phyloP scores from a whole-genome alignment of 2,113 vertebrate species.

The Eurypyga helias region DNA sequence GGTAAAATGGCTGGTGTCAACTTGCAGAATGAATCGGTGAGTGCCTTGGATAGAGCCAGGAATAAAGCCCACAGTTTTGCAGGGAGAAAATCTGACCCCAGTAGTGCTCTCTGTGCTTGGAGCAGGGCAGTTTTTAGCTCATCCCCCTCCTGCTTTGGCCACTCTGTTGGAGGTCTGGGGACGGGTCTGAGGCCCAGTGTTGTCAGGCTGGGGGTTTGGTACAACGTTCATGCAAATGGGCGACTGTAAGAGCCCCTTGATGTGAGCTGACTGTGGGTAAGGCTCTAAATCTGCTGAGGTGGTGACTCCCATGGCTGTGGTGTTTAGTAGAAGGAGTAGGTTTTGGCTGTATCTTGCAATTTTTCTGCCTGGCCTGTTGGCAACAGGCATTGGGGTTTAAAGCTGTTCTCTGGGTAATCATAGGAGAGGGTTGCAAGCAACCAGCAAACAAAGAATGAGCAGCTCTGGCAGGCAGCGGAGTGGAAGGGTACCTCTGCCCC shows the following conservation, averaged over 20 bases:
- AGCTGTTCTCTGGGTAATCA: neutral
- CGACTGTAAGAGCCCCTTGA: neutral
- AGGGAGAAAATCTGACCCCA: neutral
- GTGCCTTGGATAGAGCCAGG: neutral
- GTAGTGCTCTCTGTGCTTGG: neutral
- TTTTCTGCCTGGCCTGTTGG: neutral
- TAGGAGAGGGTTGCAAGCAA: neutral
- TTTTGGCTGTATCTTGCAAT: neutral
- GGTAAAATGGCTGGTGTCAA: neutral
- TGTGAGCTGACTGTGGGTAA: neutral
- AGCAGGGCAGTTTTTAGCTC: neutral
- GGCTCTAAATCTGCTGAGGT: neutral
- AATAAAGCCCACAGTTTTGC: neutral
- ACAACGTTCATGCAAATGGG: neutral
- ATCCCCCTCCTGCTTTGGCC: neutral
- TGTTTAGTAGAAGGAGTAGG: neutral
- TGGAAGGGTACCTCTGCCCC: neutral
- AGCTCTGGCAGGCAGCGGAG: neutral
- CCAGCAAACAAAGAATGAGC: neutral
- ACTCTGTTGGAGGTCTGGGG: rapidly evolving
- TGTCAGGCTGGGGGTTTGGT: neutral
- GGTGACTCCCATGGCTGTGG: neutral
- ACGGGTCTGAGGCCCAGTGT: neutral
- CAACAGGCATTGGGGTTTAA: neutral
- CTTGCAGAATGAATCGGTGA: neutral